These are phyloP conservation scores for Zootoca vivipara DNA, from an alignment of 2,113 vertebrate species.

Conservation along the genomic window DNA sequence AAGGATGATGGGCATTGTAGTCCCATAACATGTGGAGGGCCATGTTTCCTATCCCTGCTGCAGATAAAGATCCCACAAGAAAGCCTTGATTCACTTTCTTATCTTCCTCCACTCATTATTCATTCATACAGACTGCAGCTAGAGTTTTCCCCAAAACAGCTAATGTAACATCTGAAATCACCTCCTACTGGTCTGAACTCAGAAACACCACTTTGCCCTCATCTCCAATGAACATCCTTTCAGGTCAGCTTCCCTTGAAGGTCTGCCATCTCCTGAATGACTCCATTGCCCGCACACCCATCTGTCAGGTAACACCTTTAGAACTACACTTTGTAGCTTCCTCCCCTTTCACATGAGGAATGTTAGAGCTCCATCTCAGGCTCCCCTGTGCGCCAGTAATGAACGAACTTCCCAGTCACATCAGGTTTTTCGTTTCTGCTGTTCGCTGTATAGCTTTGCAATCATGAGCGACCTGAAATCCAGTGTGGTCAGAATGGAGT, in stretches of 20 bases:
- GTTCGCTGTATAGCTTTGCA: not conserved
- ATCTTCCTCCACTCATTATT: not conserved
- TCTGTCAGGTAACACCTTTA: not conserved
- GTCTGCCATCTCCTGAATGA: not conserved
- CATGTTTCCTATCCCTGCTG: not conserved
- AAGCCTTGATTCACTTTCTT: not conserved
- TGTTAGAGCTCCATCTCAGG: not conserved
- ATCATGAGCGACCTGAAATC: slow-evolving; percentile 9
- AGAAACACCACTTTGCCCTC: not conserved
- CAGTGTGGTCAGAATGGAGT: slow-evolving; percentile 8
- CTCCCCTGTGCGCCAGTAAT: not conserved
- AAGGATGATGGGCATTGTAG: too few relatives aligned
- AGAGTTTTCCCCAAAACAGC: not conserved
- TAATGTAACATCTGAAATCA: not conserved
- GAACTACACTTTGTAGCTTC: not conserved
- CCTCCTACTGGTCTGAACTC: not conserved
- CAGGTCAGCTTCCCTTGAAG: not conserved
- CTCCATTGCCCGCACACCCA: not conserved
- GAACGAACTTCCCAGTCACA: not conserved
- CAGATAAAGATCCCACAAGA: not conserved
- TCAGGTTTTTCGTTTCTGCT: not conserved
- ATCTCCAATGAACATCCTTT: not conserved
- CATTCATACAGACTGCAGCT: not conserved
- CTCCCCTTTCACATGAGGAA: not conserved
- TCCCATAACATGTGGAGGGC: not conserved